Conservation (phyloP, 2,797 vertebrate genomes). For the Kryptolebias ocellatus region DNA sequence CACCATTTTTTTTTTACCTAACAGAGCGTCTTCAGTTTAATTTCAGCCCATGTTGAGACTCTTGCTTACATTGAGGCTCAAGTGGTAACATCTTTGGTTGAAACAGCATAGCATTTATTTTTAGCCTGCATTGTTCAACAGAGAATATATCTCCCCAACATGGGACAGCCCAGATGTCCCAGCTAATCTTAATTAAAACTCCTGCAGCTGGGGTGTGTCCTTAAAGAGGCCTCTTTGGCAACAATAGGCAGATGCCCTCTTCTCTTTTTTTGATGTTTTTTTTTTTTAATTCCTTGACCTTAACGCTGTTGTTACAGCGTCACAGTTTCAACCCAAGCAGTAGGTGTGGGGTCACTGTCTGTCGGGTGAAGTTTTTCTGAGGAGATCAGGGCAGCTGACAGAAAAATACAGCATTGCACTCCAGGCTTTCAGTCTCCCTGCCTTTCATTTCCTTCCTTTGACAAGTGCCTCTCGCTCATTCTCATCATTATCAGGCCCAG, state of each 20-base stretch:
- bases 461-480: constrained; percentile 46
- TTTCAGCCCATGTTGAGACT: constrained; percentile 4
- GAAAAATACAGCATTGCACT: constrained; percentile 28
- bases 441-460: constrained; percentile 50
- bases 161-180: constrained; percentile 35
- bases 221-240: constrained; percentile 27
- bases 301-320: not conserved
- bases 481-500: constrained; percentile 27
- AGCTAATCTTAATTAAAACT: constrained; percentile 34
- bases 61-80: constrained; percentile 18
- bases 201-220: not conserved
- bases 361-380: constrained; percentile 21
- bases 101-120: constrained; percentile 41
- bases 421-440: constrained; percentile 6
- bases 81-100: constrained; percentile 4
- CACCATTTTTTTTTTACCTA: constrained; percentile 8
- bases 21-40: not conserved
- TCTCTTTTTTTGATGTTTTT: constrained; percentile 1
- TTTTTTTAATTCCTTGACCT: constrained; percentile 21
- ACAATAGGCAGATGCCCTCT: constrained; percentile 12
- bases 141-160: constrained; percentile 32
- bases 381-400: not conserved
- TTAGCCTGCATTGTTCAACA: constrained; percentile 16
- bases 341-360: constrained; percentile 24
- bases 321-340: not conserved